A percentile compares a stretch with the other conserved stretches of the same genome.
phyloP scores from a whole-genome alignment of 1,140 invertebrate genomes.

The Scaptodrosophila lebanonensis region DNA sequence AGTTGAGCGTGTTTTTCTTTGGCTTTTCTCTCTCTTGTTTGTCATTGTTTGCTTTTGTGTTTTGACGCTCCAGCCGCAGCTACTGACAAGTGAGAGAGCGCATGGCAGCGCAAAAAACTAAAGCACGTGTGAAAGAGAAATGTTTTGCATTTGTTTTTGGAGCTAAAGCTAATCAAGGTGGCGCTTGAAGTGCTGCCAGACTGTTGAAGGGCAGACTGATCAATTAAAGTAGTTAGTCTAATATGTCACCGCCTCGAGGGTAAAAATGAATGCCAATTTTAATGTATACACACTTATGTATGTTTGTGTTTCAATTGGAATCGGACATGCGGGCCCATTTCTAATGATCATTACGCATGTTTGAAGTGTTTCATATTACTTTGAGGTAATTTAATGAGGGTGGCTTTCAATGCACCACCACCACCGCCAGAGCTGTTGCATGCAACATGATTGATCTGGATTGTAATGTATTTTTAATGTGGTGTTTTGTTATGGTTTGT shows the following conservation, averaged over 20 bases:
- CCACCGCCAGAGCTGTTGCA: conserved; percentile 28
- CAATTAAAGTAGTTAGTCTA: conserved; percentile 20
- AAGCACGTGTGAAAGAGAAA: conserved; percentile 13
- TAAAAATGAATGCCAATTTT: conserved; percentile 30
- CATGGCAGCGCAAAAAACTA: conserved; percentile 41
- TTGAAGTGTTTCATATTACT: conserved; percentile 47
- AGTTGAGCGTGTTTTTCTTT: background rate
- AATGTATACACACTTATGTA: conserved; percentile 20
- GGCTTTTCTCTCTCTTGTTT: conserved; percentile 26
- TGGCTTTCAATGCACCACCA: no score
- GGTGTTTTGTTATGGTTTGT: conserved; percentile 39
- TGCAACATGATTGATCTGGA: conserved; percentile 67
- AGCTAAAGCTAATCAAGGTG: conserved; percentile 22
- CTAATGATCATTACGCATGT: conserved; percentile 5
- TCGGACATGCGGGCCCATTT: conserved; percentile 47
- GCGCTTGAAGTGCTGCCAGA: conserved; percentile 43
- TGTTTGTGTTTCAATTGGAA: conserved; percentile 47
- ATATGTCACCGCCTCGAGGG: conserved; percentile 30
- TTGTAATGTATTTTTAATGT: conserved; percentile 55
- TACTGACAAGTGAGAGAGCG: conserved; percentile 23
- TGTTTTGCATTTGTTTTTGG: conserved; percentile 28
- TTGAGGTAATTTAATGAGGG: conserved; percentile 44
- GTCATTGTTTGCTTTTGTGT: conserved; percentile 16
- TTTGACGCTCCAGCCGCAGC: conserved; percentile 9
- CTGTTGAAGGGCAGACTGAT: conserved; percentile 1